Evolutionary conservation across 2,113 vertebrate species (phyloP).

Genomic region (Chascanopsetta lugubris): DNA sequence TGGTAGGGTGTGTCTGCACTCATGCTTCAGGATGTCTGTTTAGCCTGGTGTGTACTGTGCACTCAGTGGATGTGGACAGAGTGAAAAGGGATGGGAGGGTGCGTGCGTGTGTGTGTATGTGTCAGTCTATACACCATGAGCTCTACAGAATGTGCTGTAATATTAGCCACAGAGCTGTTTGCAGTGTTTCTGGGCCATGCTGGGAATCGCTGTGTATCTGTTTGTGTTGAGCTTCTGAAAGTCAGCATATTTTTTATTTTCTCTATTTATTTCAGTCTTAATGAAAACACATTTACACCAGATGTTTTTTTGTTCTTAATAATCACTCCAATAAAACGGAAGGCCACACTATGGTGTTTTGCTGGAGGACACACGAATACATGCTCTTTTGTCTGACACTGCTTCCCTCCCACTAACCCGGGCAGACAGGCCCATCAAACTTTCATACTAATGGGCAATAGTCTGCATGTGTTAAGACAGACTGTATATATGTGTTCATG

Average conservation of each 20-base stretch:
- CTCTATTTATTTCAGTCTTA: slow-evolving; percentile 27
- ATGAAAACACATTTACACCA: slow-evolving; percentile 36
- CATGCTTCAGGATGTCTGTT: slow-evolving; percentile 53
- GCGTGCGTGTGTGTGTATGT: slow-evolving; percentile 15
- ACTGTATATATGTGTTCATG: slow-evolving; percentile 17
- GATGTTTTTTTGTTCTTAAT: slow-evolving; percentile 49
- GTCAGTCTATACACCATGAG: slow-evolving; percentile 20
- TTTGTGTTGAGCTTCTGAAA: slow-evolving; percentile 26
- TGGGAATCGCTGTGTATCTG: slow-evolving; percentile 34
- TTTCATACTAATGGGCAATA: slow-evolving; percentile 78
- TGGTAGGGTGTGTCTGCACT: slow-evolving; percentile 62
- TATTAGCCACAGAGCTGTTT: slow-evolving; percentile 35
- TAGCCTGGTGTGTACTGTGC: slow-evolving; percentile 44
- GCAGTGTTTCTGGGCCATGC: slow-evolving; percentile 37
- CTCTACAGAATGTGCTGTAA: slow-evolving; percentile 50
- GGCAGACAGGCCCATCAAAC: slow-evolving; percentile 75
- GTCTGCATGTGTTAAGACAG: slow-evolving; percentile 56
- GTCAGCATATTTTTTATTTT: slow-evolving; percentile 16
- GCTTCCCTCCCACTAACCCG: slow-evolving; percentile 59
- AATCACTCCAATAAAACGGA: slow-evolving; percentile 42
- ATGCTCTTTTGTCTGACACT: slow-evolving; percentile 55
- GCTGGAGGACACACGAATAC: slow-evolving; percentile 38
- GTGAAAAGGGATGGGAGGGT: slow-evolving; percentile 29
- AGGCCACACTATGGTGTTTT: slow-evolving; percentile 9
- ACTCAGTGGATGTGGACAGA: slow-evolving; percentile 37